Evolutionary conservation across 2,113 vertebrate genomes (phyloP).

Genomic region (Labrus mixtus): DNA sequence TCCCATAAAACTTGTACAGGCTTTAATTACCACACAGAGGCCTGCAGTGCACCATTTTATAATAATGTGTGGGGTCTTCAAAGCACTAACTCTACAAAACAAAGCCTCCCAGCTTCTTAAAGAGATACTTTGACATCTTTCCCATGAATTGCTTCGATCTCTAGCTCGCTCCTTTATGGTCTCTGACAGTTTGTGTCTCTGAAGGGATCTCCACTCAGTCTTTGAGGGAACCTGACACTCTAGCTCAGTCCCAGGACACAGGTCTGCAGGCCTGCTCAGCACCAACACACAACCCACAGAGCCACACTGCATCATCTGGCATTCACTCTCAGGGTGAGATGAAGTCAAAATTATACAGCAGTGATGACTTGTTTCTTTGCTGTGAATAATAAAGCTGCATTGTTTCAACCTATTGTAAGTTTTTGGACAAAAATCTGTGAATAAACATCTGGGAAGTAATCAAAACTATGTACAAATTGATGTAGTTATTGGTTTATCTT

Average conservation of each 20-base stretch:
- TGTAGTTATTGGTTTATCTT: no score
- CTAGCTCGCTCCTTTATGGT: no score
- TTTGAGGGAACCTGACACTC: constrained; percentile 48
- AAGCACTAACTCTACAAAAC: background rate
- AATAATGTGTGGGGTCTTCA: background rate
- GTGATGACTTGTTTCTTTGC: no score
- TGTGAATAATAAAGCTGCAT: background rate
- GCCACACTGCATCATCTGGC: constrained; percentile 45
- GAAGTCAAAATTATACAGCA: background rate
- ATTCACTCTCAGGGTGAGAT: constrained; percentile 69
- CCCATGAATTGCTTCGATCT: background rate
- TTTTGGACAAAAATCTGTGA: no score
- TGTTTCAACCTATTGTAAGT: background rate
- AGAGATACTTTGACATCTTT: background rate
- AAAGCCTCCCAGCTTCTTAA: background rate
- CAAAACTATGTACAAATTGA: no score
- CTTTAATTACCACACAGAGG: no score
- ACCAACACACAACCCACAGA: constrained; percentile 54
- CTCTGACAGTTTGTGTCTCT: no score
- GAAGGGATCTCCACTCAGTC: no score
- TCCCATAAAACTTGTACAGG: no score
- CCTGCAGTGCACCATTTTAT: background rate
- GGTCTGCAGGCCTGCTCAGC: constrained; percentile 48
- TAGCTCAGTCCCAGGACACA: constrained; percentile 38
- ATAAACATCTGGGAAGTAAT: no score